Conservation (phyloP, 2,797 vertebrate genomes). For the Coregonus ussuriensis region DNA sequence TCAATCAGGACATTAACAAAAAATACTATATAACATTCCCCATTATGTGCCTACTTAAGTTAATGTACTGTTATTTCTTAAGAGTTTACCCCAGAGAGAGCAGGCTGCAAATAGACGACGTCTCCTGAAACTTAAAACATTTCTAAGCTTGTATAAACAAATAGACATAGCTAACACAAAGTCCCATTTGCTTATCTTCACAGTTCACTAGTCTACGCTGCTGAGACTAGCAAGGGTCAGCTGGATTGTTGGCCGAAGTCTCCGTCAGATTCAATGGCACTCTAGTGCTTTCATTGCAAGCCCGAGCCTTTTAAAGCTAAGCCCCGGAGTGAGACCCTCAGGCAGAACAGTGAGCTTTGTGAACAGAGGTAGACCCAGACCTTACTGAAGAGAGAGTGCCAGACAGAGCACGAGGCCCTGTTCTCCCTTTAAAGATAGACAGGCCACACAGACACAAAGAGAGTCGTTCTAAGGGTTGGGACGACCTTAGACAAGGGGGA, state of each 20-base stretch:
- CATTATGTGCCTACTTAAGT: no score
- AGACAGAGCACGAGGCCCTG: not conserved
- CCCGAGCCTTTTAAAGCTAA: not conserved
- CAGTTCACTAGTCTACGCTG: no score
- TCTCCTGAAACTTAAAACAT: not conserved
- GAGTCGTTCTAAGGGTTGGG: not conserved
- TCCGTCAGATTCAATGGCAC: not conserved
- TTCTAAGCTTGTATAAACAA: not conserved
- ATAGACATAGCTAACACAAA: not conserved
- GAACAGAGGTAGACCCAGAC: not conserved
- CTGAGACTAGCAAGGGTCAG: not conserved
- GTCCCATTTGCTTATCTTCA: not conserved
- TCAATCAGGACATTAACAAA: constrained; percentile 19
- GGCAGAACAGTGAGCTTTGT: not conserved
- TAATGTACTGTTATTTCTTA: no score
- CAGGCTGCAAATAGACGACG: not conserved
- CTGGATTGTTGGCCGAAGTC: not conserved
- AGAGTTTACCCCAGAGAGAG: not conserved
- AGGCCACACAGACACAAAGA: not conserved
- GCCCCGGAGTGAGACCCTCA: not conserved
- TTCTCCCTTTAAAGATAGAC: not conserved
- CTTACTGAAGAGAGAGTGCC: not conserved
- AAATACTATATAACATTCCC: not conserved
- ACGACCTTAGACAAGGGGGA: no score
- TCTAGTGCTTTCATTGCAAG: not conserved